phyloP scores from a whole-genome alignment of 2,113 vertebrate genomes.

The Charadrius vociferus region DNA sequence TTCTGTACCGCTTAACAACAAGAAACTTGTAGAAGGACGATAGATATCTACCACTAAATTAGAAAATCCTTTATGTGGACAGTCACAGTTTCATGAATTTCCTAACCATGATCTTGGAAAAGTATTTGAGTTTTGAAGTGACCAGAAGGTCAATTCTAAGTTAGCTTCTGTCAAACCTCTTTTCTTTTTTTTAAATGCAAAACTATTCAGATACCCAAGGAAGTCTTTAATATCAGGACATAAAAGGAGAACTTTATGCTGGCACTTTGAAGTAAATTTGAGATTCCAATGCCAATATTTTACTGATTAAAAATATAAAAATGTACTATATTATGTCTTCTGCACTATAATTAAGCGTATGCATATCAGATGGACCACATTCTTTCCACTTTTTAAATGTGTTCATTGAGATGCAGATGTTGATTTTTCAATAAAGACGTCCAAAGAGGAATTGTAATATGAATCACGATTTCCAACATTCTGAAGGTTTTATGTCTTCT shows the following conservation, averaged over 20 bases:
- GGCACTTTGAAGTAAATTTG: neutral
- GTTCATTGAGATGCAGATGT: constrained; percentile 47
- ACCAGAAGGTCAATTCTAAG: neutral
- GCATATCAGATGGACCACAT: neutral
- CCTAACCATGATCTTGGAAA: neutral
- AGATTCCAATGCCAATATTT: neutral
- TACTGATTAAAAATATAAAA: constrained; percentile 26
- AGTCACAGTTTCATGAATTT: neutral
- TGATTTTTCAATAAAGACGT: constrained; percentile 38
- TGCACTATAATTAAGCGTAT: neutral
- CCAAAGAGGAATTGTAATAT: constrained; percentile 23
- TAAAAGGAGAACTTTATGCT: constrained; percentile 9
- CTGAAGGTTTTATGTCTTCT: neutral
- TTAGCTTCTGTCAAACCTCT: neutral
- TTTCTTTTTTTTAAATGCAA: constrained; percentile 32
- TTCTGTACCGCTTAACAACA: neutral
- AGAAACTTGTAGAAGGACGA: neutral
- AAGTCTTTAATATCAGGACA: constrained; percentile 26
- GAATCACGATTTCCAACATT: constrained; percentile 15
- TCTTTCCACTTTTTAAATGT: neutral
- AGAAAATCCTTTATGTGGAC: neutral
- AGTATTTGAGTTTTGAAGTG: neutral
- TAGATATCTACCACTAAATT: neutral
- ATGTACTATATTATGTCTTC: neutral
- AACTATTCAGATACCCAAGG: neutral